Evolutionary conservation across 1,140 invertebrate genomes (phyloP), one percentile per base, ranked within the genome.

Genomic region (Megalonaias nervosa): DNA sequence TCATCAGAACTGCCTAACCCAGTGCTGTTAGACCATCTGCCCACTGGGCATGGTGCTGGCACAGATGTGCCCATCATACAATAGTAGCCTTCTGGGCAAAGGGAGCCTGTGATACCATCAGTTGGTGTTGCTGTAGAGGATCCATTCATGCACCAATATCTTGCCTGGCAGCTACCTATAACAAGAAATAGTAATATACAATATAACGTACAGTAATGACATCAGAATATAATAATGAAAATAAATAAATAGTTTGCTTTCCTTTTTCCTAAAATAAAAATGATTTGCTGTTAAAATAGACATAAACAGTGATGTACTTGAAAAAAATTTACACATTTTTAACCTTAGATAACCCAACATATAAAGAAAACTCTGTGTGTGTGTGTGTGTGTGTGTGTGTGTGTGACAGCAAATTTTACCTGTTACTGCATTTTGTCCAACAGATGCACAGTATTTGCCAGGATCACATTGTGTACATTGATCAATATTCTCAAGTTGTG

Each of bases 61-160:
- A 76, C 71, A 14, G 85, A 59, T 6, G 84, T 88, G 2, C 88
- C 88, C 14, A 74, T 73, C 0, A 71, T 66, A 81, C 89, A 90
- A 77, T 84, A 89, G 59, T 84, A 67, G 21, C 89, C 89, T 62
- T 82, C 82, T 21, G 88, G 88, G 82, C 89, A 90, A 0, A 66
- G 31, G 58, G 81, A 70, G 69, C 89, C 89, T 13, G 87, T 88
- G 1, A 84, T 73, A 15, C 87, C 87, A 82, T 90, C 87, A 21
- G 73, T 84, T 14, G 89, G 89, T 61, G 87, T 88, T 6, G 84
- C 66, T 5, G 81, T 80, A 9, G 83, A 71, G 13, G 89, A 85
- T 12, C 89, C 89, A 75, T 81, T 85, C 19, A 85, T 89, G 78
- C 89, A 90, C 83, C 84, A 89, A 77, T 83, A 89, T 0, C 87